Evolutionary conservation across 2,888 invertebrate genomes (phyloP).

Genomic region (Conus canariensis): DNA sequence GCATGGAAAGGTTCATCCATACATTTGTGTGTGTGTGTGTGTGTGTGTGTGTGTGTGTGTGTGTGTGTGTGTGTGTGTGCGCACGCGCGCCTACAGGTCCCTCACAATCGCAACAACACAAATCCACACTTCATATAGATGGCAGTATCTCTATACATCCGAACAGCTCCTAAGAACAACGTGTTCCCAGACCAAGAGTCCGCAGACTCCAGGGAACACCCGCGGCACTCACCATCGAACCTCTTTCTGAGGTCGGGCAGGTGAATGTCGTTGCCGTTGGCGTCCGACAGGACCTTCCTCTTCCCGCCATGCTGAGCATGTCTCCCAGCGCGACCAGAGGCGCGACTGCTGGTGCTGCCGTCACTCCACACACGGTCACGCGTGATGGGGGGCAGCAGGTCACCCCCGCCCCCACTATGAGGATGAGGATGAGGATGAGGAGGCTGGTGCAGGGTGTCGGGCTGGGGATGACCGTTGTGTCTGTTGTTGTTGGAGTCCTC

Average conservation of each 20-base stretch:
- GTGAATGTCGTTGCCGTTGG: background rate
- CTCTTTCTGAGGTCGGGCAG: background rate
- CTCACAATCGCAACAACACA: too few species aligned
- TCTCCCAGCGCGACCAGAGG: background rate
- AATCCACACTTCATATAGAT: too few species aligned
- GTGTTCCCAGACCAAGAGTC: background rate
- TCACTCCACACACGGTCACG: conserved; percentile 9
- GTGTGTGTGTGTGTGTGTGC: background rate
- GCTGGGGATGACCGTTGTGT: background rate
- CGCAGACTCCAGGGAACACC: too few species aligned
- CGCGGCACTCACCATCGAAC: background rate
- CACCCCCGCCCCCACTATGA: background rate
- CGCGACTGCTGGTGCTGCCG: conserved; percentile 3
- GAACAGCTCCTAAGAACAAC: background rate
- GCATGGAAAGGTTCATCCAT: too few species aligned
- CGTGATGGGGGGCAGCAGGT: background rate
- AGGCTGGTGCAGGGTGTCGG: background rate
- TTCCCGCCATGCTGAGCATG: too few species aligned
- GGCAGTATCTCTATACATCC: too few species aligned
- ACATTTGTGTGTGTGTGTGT: background rate
- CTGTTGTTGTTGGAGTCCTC: background rate
- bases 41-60: background rate
- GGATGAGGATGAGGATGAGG: background rate
- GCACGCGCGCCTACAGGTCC: background rate
- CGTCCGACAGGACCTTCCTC: background rate